Evolutionary conservation across 2,888 invertebrate species (phyloP).

Genomic region (Brachypterus glaber): DNA sequence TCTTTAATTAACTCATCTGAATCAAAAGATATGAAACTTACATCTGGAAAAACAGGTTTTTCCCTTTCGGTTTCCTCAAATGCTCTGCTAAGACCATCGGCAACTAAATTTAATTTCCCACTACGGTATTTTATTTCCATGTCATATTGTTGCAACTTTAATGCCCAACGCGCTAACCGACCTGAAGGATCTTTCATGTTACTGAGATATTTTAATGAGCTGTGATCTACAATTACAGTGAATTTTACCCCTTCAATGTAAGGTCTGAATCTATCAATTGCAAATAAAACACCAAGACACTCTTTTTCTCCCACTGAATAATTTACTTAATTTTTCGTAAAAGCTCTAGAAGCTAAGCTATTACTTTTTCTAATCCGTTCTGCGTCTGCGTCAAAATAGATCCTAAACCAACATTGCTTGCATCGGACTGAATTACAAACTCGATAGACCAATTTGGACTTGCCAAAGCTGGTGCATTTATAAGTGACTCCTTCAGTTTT

Average conservation of each 20-base stretch:
- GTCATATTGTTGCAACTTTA: too few species aligned
- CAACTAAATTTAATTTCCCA: constrained; percentile 16
- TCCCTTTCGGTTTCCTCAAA: neutral
- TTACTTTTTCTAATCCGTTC: constrained; percentile 20
- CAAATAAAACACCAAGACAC: constrained; percentile 22
- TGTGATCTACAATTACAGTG: constrained; percentile 23
- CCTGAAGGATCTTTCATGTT: too few species aligned
- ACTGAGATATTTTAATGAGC: constrained; percentile 19
- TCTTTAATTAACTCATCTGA: too few species aligned
- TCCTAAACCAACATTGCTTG: constrained; percentile 21
- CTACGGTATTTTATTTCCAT: constrained; percentile 17
- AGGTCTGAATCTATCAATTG: too few species aligned
- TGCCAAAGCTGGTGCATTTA: constrained; percentile 20
- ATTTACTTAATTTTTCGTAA: constrained; percentile 23
- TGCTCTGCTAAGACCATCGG: constrained; percentile 16
- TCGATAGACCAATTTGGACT: constrained; percentile 23
- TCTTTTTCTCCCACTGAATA: constrained; percentile 25
- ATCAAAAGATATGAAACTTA: constrained; percentile 3
- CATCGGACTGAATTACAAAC: constrained; percentile 26
- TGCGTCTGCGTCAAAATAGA: constrained; percentile 20
- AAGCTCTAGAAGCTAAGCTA: constrained; percentile 24
- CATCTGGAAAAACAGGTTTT: constrained; percentile 4
- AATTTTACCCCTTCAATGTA: constrained; percentile 22
- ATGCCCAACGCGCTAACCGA: constrained; percentile 21
- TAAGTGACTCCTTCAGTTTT: constrained; percentile 20